Conservation (phyloP, 2,113 vertebrate species). For the Anser brachyrhynchus region DNA sequence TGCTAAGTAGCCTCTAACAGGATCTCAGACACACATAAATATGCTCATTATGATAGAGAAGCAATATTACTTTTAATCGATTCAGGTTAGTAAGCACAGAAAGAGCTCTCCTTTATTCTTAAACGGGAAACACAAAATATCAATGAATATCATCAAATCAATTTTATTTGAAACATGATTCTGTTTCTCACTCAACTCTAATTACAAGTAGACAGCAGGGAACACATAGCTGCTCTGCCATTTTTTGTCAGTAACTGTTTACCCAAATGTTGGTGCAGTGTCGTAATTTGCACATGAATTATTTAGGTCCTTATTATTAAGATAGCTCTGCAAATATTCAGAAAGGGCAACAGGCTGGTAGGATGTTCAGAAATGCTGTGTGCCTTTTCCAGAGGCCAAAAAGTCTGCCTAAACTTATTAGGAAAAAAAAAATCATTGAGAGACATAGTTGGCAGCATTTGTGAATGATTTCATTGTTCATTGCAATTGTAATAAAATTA, state of each 20-base stretch:
- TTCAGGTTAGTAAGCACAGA: not conserved
- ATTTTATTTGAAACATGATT: not conserved
- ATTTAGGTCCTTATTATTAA: not conserved
- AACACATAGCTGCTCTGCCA: not conserved
- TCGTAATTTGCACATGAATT: not conserved
- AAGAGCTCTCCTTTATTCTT: not conserved
- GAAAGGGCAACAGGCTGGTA: not conserved
- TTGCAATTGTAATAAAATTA: not conserved
- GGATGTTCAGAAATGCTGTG: not conserved
- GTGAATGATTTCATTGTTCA: not conserved
- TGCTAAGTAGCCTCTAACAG: not conserved
- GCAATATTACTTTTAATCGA: not conserved
- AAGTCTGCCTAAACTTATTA: not conserved
- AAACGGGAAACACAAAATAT: not conserved
- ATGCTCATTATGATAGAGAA: not conserved
- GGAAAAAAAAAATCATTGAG: not conserved
- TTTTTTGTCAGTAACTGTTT: not conserved
- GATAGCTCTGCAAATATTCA: not conserved
- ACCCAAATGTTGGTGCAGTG: not conserved
- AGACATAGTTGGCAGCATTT: not conserved
- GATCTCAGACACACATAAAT: not conserved
- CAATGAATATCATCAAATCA: not conserved
- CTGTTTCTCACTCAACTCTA: not conserved
- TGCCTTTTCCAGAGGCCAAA: not conserved
- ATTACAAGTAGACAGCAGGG: not conserved